Conservation (phyloP, 2,888 invertebrate species). For the Phlogophora meticulosa region DNA sequence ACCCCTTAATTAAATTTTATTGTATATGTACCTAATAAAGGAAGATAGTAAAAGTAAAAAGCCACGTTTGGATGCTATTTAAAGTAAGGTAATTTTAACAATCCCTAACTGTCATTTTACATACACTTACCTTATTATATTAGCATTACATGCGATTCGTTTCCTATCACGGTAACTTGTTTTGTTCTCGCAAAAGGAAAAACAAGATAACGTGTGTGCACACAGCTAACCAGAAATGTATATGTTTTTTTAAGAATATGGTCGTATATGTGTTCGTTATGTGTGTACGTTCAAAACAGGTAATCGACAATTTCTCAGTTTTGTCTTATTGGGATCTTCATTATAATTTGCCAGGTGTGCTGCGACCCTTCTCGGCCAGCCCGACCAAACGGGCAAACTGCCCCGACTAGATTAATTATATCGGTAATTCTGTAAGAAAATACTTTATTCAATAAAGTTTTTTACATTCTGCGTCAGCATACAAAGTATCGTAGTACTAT, state of each 20-base stretch:
- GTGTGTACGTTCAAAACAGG: conserved; percentile 63
- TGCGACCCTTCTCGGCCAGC: conserved; percentile 27
- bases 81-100: conserved; percentile 28
- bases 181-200: conserved; percentile 54
- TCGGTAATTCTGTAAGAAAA: conserved; percentile 39
- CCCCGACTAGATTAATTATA: conserved; percentile 67
- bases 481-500: conserved; percentile 10
- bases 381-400: conserved; percentile 65
- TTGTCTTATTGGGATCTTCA: conserved; percentile 76
- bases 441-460: conserved; percentile 32
- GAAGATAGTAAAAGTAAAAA: conserved; percentile 3
- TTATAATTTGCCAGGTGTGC: conserved; percentile 78
- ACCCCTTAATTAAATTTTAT: neutral
- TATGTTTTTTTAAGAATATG: conserved; percentile 50
- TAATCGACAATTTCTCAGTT: conserved; percentile 69
- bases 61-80: conserved; percentile 8
- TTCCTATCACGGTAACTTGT: conserved; percentile 58
- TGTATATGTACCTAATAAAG: neutral
- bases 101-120: conserved; percentile 26
- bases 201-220: conserved; percentile 48
- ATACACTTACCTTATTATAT: conserved; percentile 45
- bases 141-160: conserved; percentile 53
- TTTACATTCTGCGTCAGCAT: conserved; percentile 12
- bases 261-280: conserved; percentile 58
- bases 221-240: conserved; percentile 51